Base-by-base conservation (phyloP, 2,113 vertebrate species). In the Anolis sagrei region DNA sequence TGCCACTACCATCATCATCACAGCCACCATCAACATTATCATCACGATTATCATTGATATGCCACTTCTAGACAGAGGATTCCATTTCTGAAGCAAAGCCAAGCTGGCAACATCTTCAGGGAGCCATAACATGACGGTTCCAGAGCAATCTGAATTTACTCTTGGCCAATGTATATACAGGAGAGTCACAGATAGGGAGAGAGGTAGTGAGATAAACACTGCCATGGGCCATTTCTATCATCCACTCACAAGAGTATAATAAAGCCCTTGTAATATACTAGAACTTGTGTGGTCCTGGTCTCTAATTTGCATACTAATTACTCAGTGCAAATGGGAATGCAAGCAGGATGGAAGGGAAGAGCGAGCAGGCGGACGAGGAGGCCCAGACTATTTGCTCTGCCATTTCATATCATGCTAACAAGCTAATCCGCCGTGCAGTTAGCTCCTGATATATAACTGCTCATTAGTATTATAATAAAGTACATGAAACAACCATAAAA, bases 281-380 rank as follows among this genome's bases (percentile, higher is more conserved):
- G 97, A 98, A 98, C 97, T 97, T 97, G 98, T 98, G 98, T 98
- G 98, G 97, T 99, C 98, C 97, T 95, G 89, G 96, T 97, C 97
- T 97, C 97, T 99, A 97, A 99, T 99, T 99, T 98, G 97, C 98
- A 99, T 99, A 98, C 97, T 99, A 99, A 99, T 99, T 99, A 98
- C 98, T 97, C 97, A 97, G 98, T 98, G 98, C 97, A 98, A 99
- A 99, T 98, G 97, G 97, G 97, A 97, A 95, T 0, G 86, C 78
- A 81, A 81, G 84, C 78, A 75, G 92, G 93, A 93, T 89, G 94
- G 94, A 94, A 92, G 93, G 95, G 95, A 94, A 95, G 92, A 94
- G 94, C 95, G 95, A 93, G 96, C 49, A 78, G 0, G 81, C 68
- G 84, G 92, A 90, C 86, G 94, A 96, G 94, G 95, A 96, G 97